Conservation (phyloP, 2,888 invertebrate species). For the Neoaliturus tenellus region DNA sequence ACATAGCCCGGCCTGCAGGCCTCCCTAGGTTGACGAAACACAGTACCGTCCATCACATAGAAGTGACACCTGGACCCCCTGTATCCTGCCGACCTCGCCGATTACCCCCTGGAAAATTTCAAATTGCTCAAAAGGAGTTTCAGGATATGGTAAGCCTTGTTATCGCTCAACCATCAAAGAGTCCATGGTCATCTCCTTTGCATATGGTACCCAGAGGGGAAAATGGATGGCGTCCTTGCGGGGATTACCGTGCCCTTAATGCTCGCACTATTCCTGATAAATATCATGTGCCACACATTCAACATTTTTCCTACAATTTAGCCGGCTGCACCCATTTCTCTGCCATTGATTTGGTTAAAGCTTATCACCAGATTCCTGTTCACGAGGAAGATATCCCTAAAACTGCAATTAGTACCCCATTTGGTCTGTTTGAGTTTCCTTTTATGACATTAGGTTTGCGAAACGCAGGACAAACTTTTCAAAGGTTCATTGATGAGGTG, state of each 20-base stretch:
- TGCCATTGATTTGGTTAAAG: no score
- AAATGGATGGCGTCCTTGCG: no score
- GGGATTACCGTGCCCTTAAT: no score
- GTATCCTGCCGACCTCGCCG: not conserved
- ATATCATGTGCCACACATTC: no score
- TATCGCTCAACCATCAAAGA: not conserved
- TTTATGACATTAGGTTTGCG: slow-evolving; percentile 65
- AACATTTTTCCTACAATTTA: no score
- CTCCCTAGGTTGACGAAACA: not conserved
- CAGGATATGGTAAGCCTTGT: not conserved
- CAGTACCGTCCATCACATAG: not conserved
- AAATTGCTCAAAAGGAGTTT: not conserved
- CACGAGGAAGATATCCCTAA: no score
- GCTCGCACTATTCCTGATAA: no score
- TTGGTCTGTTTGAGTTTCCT: slow-evolving; percentile 56
- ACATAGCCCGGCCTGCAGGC: not conserved
- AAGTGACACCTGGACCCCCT: not conserved
- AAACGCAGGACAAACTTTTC: slow-evolving; percentile 65
- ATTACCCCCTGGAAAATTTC: not conserved
- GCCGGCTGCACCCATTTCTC: no score
- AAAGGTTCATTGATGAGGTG: slow-evolving; percentile 65
- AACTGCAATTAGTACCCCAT: slow-evolving; percentile 3
- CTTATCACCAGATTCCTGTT: no score
- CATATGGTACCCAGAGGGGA: no score
- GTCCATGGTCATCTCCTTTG: no score